Evolutionary conservation across 2,113 vertebrate species (phyloP).

Genomic region (Propithecus coquereli): DNA sequence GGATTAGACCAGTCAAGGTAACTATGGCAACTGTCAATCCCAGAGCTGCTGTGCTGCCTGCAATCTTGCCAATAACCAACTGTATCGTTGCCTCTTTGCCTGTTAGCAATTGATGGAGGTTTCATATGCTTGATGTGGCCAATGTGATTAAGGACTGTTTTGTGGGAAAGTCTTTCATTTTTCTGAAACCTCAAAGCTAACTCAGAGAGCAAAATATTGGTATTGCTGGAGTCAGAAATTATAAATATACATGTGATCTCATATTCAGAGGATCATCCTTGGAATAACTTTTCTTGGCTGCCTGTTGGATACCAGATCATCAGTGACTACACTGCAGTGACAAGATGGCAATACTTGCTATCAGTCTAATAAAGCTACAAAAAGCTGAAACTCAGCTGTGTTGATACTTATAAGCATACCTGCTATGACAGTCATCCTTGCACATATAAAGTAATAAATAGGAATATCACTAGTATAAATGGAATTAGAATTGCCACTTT

Average conservation of each 20-base stretch:
- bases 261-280: not conserved
- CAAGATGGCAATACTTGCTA: not conserved
- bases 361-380: not conserved
- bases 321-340: not conserved
- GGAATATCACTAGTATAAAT: not conserved
- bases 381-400: not conserved
- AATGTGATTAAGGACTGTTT: not conserved
- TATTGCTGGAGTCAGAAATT: not conserved
- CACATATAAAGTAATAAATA: not conserved
- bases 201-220: not conserved
- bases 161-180: not conserved
- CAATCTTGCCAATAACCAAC: not conserved
- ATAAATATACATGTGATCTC: not conserved
- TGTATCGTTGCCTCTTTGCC: not conserved
- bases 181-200: constrained; percentile 1
- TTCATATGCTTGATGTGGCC: not conserved
- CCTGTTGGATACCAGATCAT: not conserved
- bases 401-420: not conserved
- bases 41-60: not conserved
- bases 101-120: not conserved
- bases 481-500: not conserved
- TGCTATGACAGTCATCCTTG: not conserved
- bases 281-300: not conserved
- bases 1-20: constrained; percentile 48
- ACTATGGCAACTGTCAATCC: constrained; percentile 42